Evolutionary conservation across 2,797 vertebrate species (phyloP), one percentile per base, ranked within the genome.

Genomic region (Mormyrus proboscirostris): DNA sequence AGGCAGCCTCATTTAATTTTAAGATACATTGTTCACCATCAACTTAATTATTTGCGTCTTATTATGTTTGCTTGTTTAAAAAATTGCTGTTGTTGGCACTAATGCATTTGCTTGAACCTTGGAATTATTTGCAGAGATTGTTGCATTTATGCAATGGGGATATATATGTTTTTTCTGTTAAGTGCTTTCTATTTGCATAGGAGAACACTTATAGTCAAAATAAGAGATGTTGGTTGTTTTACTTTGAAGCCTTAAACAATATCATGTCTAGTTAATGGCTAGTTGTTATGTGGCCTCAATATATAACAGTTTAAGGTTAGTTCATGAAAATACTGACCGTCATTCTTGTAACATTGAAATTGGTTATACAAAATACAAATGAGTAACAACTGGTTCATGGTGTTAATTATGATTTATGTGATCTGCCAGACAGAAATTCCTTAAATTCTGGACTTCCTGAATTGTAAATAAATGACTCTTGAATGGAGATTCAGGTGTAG

Each of bases 121-220:
- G 92, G 93, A 94, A 94, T 95, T 95, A 95, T 95, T 95, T 94
- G 93, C 76, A 47, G 41, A 82, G 41, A 92, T 91, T 94, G 95
- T 94, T 93, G 95, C 96, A 95, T 96, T 96, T 95, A 96, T 94
- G 92, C 93, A 92, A 91, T 92, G 92, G 91, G 94, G 94, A 95
- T 96, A 95, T 94, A 94, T 96, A 95, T 95, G 93, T 94, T 90
- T 91, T 85, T 91, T 92, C 91, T 91, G 92, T 94, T 94, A 95
- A 92, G 94, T 93, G 90, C 90, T 91, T 55, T 90, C 79, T 90
- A 92, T 91, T 93, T 95, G 94, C 94, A 93, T 93, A 88, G 92
- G 90, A 92, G 91, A 92, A 93, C 88, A 47, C 79, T 89, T 50
- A 50, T 10, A 51, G 38, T 86, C 55, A 33, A 53, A 94, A 93